Percentiles rank a stretch among this genome's conserved stretches.
These are phyloP conservation scores for Euzophera pinguis DNA, from an alignment of 2,888 invertebrate species.

Conservation along the genomic window DNA sequence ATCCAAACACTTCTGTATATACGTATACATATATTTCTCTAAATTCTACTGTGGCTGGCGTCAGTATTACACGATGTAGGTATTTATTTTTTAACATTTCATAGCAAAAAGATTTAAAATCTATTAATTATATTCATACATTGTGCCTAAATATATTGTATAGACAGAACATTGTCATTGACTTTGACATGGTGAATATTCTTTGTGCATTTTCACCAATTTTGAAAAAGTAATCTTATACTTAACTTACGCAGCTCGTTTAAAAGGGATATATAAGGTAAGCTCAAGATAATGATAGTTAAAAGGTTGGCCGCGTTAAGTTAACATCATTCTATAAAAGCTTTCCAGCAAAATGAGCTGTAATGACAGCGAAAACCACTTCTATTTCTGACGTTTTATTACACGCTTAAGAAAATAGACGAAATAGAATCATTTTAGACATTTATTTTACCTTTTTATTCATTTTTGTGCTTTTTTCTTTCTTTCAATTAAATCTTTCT, in stretches of 20 bases:
- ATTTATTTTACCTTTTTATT: not conserved
- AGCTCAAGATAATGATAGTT: slow-evolving; percentile 53
- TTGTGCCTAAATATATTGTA: too few species aligned
- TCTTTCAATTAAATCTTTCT: too few species aligned
- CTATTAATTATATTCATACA: too few species aligned
- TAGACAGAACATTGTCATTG: too few species aligned
- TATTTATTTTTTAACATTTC: too few species aligned
- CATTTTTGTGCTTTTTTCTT: not conserved
- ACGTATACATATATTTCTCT: too few species aligned
- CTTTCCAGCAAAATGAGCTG: slow-evolving; percentile 55
- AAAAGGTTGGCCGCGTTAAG: slow-evolving; percentile 42
- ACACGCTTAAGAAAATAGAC: slow-evolving; percentile 37
- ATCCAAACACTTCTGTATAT: too few species aligned
- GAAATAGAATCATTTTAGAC: slow-evolving; percentile 5
- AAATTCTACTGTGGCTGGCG: too few species aligned
- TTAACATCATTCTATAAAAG: slow-evolving; percentile 50
- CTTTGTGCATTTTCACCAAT: not conserved
- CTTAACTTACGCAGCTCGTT: slow-evolving; percentile 20
- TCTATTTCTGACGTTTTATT: slow-evolving; percentile 50
- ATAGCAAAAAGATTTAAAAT: too few species aligned
- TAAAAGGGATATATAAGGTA: slow-evolving; percentile 41
- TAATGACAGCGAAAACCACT: slow-evolving; percentile 66
- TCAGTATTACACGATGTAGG: too few species aligned
- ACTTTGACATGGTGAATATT: too few species aligned
- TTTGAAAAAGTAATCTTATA: not conserved